A percentile compares a stretch with the other conserved stretches of the same genome.
Evolutionary conservation across 2,888 invertebrate genomes (phyloP).

Genomic region (Tachystola acroxantha): DNA sequence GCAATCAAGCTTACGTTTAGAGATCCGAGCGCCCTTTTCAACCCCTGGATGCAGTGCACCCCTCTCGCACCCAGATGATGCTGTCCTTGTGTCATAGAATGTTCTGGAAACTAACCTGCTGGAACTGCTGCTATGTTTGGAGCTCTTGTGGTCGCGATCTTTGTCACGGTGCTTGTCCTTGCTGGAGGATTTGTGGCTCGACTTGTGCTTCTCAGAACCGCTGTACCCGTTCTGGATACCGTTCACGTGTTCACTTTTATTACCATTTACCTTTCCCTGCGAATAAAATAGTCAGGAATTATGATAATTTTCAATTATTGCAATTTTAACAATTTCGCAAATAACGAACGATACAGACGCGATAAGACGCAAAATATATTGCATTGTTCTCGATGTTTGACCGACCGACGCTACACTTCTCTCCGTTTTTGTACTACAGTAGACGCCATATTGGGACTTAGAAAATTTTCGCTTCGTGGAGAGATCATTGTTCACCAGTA

Average conservation of each 20-base stretch:
- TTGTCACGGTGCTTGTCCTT: conserved; percentile 84
- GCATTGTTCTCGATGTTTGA: conserved; percentile 19
- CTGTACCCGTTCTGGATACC: conserved; percentile 88
- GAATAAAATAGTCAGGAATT: conserved; percentile 19
- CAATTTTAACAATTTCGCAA: conserved; percentile 3
- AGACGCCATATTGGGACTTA: conserved; percentile 95
- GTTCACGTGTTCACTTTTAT: conserved; percentile 82
- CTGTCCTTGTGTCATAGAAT: conserved; percentile 23
- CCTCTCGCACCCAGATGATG: too few relatives aligned
- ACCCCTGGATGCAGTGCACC: too few relatives aligned
- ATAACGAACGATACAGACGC: background rate
- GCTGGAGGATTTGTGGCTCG: conserved; percentile 83
- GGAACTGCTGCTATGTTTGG: conserved; percentile 68
- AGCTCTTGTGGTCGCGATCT: conserved; percentile 79
- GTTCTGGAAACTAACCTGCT: conserved; percentile 69
- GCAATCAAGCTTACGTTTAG: too few relatives aligned
- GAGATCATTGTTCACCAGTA: conserved; percentile 69
- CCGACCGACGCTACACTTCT: conserved; percentile 60
- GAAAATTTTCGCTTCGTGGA: conserved; percentile 73
- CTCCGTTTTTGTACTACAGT: conserved; percentile 79
- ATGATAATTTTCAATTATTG: conserved; percentile 14
- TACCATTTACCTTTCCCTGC: conserved; percentile 75
- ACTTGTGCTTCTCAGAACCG: conserved; percentile 73
- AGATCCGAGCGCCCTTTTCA: too few relatives aligned
- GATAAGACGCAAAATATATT: conserved; percentile 1